Percentiles rank a stretch among this genome's conserved stretches.
Conservation (phyloP, 2,113 vertebrate species). For the Clarias batrachus region DNA sequence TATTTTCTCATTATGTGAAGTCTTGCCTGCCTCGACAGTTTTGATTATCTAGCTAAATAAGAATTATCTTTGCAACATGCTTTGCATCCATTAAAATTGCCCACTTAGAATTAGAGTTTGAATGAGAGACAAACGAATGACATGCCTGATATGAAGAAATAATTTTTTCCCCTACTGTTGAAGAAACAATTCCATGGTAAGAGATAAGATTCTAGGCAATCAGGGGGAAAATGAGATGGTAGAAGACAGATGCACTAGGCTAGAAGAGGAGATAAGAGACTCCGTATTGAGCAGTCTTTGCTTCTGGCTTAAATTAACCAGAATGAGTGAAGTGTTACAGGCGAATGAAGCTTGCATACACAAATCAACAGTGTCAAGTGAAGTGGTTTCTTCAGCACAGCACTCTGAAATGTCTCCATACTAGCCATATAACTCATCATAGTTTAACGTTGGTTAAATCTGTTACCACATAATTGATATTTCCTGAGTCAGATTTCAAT, state of each 20-base stretch:
- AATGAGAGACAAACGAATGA: constrained; percentile 24
- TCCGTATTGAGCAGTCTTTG: constrained; percentile 15
- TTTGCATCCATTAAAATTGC: neutral
- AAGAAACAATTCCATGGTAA: neutral
- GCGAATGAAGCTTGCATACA: constrained; percentile 13
- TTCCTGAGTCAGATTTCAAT: constrained; percentile 31
- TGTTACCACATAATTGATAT: constrained; percentile 30
- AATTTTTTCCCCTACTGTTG: neutral
- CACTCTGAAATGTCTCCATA: neutral
- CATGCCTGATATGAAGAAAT: constrained; percentile 10
- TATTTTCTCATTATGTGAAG: neutral
- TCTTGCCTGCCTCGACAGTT: neutral
- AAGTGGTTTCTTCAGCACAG: constrained; percentile 25
- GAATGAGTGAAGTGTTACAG: constrained; percentile 29
- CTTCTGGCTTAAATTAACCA: constrained; percentile 27
- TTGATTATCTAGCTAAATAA: neutral
- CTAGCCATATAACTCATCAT: constrained; percentile 27
- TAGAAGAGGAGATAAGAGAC: constrained; percentile 26
- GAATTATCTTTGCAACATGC: neutral
- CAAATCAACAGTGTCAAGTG: constrained; percentile 23
- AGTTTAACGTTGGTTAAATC: constrained; percentile 16
- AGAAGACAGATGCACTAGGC: constrained; percentile 24
- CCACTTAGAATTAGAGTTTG: neutral
- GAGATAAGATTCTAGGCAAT: constrained; percentile 24
- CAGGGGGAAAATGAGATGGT: constrained; percentile 21